phyloP scores from a whole-genome alignment of 2,113 vertebrate species.

The Mormyrus iriodes region DNA sequence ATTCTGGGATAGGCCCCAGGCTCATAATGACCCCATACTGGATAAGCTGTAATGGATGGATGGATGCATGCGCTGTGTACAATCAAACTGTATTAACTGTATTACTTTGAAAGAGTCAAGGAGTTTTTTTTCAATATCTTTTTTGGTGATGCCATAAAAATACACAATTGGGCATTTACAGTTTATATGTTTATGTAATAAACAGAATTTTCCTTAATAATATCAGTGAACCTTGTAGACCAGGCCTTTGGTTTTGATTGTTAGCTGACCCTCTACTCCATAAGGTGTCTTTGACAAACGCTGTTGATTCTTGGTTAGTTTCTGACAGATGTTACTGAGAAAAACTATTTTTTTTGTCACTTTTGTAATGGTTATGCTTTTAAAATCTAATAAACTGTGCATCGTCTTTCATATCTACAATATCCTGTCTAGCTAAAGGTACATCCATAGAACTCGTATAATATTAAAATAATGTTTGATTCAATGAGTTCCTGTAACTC shows the following conservation, averaged over 20 bases:
- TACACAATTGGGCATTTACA: background rate
- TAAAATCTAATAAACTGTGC: background rate
- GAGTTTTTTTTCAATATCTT: too few relatives aligned
- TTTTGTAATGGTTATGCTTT: background rate
- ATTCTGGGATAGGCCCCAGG: too few relatives aligned
- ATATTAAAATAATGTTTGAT: background rate
- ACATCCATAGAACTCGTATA: background rate
- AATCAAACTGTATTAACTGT: too few relatives aligned
- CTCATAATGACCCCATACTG: too few relatives aligned
- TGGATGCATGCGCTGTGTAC: too few relatives aligned
- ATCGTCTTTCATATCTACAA: background rate
- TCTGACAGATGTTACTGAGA: background rate
- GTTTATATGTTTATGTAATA: background rate
- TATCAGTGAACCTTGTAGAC: background rate
- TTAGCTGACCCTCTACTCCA: background rate
- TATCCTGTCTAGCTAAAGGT: background rate
- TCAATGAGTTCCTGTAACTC: slow-evolving; percentile 4
- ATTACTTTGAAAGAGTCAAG: too few relatives aligned
- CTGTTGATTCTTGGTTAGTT: background rate
- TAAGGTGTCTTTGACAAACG: background rate
- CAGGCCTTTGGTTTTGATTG: background rate
- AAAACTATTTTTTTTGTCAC: background rate
- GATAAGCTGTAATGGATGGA: too few relatives aligned
- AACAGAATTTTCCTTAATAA: background rate
- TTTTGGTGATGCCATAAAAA: background rate